Conservation (phyloP, 2,888 invertebrate species). For the Periphyllus acericola region DNA sequence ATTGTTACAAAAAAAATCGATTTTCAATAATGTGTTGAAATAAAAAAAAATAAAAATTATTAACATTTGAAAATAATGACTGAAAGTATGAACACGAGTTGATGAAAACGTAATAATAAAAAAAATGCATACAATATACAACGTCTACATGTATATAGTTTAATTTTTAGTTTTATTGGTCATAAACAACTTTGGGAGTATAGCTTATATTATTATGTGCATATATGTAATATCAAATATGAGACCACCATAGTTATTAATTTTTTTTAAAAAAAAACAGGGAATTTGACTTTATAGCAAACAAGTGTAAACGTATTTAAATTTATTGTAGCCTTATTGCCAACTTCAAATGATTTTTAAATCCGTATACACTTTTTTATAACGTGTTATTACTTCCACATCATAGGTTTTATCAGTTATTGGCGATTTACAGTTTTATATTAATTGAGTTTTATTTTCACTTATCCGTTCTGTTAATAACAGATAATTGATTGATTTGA, state of each 20-base stretch:
- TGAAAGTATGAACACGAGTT: not conserved
- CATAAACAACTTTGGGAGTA: too few relatives aligned
- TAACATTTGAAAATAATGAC: not conserved
- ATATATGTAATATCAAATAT: not conserved
- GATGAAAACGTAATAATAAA: not conserved
- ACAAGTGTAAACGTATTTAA: not conserved
- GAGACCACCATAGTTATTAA: not conserved
- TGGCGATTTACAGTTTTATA: too few relatives aligned
- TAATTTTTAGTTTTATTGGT: too few relatives aligned
- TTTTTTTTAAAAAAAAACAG: not conserved
- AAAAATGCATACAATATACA: not conserved
- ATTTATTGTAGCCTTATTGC: not conserved
- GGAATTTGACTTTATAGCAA: not conserved
- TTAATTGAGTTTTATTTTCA: too few relatives aligned
- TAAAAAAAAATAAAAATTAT: not conserved
- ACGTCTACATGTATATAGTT: not conserved
- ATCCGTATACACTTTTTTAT: too few relatives aligned
- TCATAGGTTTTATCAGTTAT: too few relatives aligned
- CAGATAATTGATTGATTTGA: too few relatives aligned
- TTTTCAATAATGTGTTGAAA: not conserved
- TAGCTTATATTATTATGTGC: too few relatives aligned
- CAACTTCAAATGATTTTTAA: too few relatives aligned
- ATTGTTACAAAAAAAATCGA: conserved; percentile 6
- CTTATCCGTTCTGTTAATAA: too few relatives aligned
- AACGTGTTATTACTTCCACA: too few relatives aligned